Conservation (phyloP, 2,113 vertebrate species). For the Oreocharis arfaki region DNA sequence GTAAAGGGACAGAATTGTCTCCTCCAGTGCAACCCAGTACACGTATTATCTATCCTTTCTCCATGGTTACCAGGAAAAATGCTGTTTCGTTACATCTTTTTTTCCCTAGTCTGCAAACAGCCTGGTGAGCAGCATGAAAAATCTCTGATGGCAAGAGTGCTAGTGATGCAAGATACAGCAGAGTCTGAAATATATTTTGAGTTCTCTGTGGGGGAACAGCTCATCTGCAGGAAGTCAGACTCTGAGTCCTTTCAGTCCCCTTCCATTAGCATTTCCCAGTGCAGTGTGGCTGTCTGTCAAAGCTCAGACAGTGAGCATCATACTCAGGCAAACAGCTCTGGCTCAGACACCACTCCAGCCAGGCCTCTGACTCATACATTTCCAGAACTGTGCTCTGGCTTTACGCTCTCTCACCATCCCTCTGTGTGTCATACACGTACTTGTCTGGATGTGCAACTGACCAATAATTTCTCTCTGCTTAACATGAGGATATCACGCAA, state of each 20-base stretch:
- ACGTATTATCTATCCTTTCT: background rate
- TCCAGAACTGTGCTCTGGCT: background rate
- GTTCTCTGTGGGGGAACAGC: background rate
- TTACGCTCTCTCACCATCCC: background rate
- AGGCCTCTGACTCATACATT: background rate
- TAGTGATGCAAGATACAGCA: background rate
- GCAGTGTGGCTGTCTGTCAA: background rate
- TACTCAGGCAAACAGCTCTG: background rate
- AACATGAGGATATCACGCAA: background rate
- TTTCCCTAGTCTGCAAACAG: background rate
- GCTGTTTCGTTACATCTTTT: background rate
- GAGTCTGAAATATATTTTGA: background rate
- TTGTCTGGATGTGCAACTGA: background rate
- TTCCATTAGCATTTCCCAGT: background rate
- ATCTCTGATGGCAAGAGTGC: background rate
- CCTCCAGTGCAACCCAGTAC: background rate
- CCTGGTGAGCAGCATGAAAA: background rate
- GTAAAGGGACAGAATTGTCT: background rate
- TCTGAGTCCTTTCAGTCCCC: background rate
- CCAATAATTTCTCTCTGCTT: background rate
- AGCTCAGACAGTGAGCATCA: background rate
- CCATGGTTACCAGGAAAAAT: background rate
- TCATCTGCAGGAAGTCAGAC: background rate
- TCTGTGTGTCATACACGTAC: rapidly evolving
- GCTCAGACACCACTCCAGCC: background rate